These are phyloP conservation scores for Odontomachus brunneus DNA, from an alignment of 1,140 invertebrate genomes.

Conservation along the genomic window DNA sequence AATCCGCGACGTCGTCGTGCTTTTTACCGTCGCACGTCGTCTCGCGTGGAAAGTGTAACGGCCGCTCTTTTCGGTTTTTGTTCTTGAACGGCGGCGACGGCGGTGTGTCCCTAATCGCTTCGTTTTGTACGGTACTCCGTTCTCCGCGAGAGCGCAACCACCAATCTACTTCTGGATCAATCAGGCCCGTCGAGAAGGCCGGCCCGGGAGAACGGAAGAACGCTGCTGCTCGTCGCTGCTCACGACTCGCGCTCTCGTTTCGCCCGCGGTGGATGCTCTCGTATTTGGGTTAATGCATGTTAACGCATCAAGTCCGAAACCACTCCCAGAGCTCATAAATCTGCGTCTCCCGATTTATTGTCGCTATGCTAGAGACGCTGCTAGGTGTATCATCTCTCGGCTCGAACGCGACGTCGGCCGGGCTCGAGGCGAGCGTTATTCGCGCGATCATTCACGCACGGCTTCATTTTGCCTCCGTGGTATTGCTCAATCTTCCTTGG, in stretches of 20 bases:
- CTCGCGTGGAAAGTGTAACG: constrained; percentile 10
- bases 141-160: constrained; percentile 18
- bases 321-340: constrained; percentile 60
- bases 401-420: no score
- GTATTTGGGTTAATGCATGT: constrained; percentile 72
- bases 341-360: constrained; percentile 46
- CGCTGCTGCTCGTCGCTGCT: constrained; percentile 22
- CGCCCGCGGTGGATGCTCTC: constrained; percentile 57
- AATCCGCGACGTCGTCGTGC: constrained; percentile 5
- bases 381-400: constrained; percentile 34
- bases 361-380: constrained; percentile 26
- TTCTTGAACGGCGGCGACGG: background rate
- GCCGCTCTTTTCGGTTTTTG: constrained; percentile 44
- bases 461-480: background rate
- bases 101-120: constrained; percentile 69
- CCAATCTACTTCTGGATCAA: constrained; percentile 52
- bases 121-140: constrained; percentile 61
- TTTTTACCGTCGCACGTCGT: constrained; percentile 2
- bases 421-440: no score
- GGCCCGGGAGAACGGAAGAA: constrained; percentile 38
- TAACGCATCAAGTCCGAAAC: constrained; percentile 69
- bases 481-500: background rate
- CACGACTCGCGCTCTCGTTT: constrained; percentile 32
- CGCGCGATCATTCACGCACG: background rate
- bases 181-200: constrained; percentile 52